Evolutionary conservation across 2,113 vertebrate genomes (phyloP).

Genomic region (Euleptes europaea): DNA sequence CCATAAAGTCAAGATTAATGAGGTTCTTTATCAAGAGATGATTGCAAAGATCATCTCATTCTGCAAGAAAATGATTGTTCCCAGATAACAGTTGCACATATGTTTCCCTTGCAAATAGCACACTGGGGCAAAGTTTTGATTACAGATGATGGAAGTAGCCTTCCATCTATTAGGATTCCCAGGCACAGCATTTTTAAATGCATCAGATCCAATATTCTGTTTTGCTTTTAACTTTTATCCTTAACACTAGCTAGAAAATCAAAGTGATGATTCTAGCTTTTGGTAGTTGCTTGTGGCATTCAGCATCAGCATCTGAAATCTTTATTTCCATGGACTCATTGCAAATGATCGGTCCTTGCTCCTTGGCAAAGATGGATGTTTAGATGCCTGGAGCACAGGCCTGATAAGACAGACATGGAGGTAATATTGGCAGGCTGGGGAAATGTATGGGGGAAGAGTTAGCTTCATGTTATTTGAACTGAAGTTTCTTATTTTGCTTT

Average conservation of each 20-base stretch:
- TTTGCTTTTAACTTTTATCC: neutral
- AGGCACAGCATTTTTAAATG: neutral
- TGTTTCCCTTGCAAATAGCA: neutral
- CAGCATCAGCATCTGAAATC: slow-evolving; percentile 19
- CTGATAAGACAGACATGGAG: slow-evolving; percentile 1
- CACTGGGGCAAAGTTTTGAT: neutral
- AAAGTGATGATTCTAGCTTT: neutral
- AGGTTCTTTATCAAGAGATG: neutral
- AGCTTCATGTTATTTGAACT: neutral
- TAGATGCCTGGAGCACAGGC: neutral
- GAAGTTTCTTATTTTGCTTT: neutral
- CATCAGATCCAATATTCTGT: neutral
- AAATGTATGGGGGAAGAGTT: neutral
- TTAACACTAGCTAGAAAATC: neutral
- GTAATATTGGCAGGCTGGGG: slow-evolving; percentile 14
- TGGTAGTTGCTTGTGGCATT: slow-evolving; percentile 14
- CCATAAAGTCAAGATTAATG: neutral
- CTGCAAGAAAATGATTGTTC: neutral
- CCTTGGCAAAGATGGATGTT: slow-evolving; percentile 23
- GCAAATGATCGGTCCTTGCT: slow-evolving; percentile 7
- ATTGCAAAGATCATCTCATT: neutral
- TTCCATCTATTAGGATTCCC: neutral
- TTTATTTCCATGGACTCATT: slow-evolving; percentile 19
- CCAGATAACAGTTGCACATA: neutral
- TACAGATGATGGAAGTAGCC: neutral